These are phyloP conservation scores for Chironomus riparius DNA, from an alignment of 2,888 invertebrate genomes.

Conservation along the genomic window DNA sequence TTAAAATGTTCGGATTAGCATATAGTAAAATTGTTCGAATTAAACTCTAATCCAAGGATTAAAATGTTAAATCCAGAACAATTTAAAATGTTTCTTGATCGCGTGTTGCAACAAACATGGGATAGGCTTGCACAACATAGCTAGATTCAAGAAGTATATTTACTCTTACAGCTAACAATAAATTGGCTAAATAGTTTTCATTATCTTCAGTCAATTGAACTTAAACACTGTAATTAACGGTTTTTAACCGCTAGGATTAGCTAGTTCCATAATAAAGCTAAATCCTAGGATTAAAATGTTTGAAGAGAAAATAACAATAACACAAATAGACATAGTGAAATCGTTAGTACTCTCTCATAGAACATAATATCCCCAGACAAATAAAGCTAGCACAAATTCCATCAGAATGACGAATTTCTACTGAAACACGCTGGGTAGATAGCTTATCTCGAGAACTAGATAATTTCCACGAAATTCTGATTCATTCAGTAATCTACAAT, in stretches of 20 bases:
- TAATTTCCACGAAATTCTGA: neutral
- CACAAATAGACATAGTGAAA: neutral
- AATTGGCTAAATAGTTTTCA: neutral
- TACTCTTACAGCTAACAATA: conserved; percentile 15
- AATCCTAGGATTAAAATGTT: neutral
- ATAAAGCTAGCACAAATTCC: neutral
- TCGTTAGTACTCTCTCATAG: neutral
- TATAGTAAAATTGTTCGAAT: no score
- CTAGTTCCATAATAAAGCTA: neutral
- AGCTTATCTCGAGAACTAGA: neutral
- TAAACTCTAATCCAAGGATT: no score
- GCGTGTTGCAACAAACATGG: neutral
- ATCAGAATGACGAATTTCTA: neutral
- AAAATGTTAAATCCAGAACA: neutral
- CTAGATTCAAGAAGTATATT: neutral
- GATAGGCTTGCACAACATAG: neutral
- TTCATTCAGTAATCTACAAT: neutral
- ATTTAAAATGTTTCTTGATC: neutral
- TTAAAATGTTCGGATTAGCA: no score
- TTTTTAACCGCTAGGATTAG: no score
- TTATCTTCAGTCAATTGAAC: no score
- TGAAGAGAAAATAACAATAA: neutral
- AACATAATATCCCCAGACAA: neutral
- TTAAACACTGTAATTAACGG: no score
- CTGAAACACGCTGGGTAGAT: neutral